Percentiles rank a stretch among this genome's conserved stretches.
Evolutionary conservation across 2,797 vertebrate species (phyloP).

Genomic region (Coregonus sp.): DNA sequence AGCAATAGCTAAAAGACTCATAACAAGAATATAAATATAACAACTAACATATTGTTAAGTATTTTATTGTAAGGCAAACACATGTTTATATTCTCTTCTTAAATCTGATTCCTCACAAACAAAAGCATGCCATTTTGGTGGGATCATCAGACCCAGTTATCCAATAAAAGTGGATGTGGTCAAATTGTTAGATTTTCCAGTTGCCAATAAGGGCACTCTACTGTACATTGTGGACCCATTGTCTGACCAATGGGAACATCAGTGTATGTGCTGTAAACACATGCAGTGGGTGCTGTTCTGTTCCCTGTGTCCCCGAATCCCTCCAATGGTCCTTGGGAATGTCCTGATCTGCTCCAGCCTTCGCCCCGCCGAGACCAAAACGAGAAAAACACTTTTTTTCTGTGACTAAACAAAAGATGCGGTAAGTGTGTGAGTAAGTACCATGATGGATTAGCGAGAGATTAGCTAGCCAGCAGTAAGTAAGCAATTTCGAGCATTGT

Average conservation of each 20-base stretch:
- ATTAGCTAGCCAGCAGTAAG: constrained; percentile 64
- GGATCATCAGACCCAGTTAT: constrained; percentile 1
- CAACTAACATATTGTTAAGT: background rate
- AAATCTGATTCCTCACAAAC: background rate
- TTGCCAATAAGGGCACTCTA: background rate
- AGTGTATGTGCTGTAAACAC: background rate
- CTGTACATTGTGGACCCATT: background rate
- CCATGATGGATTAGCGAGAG: constrained; percentile 59
- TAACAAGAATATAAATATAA: background rate
- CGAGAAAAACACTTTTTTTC: constrained; percentile 64
- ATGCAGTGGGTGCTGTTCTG: constrained; percentile 41
- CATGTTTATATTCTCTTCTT: no score
- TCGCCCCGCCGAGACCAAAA: constrained; percentile 40
- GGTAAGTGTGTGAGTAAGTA: constrained; percentile 65
- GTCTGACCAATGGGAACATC: constrained; percentile 5
- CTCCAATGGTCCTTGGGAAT: constrained; percentile 63
- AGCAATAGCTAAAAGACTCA: constrained; percentile 40
- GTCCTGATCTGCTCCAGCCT: constrained; percentile 61
- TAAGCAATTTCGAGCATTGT: constrained; percentile 56
- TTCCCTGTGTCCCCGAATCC: constrained; percentile 54
- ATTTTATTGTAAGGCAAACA: background rate
- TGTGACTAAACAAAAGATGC: constrained; percentile 67
- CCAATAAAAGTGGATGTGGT: constrained; percentile 23
- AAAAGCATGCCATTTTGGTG: constrained; percentile 21
- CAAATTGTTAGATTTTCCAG: no score